phyloP scores from a whole-genome alignment of 2,113 vertebrate species.

The Hippopotamus amphibius region DNA sequence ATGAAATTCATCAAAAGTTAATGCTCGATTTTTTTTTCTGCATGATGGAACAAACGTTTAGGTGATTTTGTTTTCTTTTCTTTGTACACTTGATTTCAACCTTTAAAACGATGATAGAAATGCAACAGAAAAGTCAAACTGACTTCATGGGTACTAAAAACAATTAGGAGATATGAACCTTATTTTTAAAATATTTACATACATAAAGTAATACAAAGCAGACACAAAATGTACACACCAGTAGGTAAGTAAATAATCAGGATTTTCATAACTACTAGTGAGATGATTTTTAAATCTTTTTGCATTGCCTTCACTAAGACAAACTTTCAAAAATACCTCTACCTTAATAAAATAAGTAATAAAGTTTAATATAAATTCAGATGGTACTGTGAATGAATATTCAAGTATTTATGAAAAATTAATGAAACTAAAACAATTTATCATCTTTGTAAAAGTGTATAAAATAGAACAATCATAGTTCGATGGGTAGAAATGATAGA shows the following conservation, averaged over 20 bases:
- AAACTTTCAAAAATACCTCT: neutral
- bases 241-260: neutral
- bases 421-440: neutral
- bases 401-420: neutral
- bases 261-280: neutral
- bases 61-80: neutral
- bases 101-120: neutral
- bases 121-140: neutral
- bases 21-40: neutral
- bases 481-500: neutral
- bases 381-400: neutral
- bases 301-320: neutral
- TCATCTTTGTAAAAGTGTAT: neutral
- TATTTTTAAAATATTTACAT: neutral
- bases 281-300: neutral
- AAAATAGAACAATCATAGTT: neutral
- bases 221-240: neutral
- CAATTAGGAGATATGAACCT: neutral
- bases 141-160: neutral
- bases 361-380: conserved; percentile 6
- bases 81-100: neutral
- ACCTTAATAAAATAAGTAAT: neutral
- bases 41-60: neutral
- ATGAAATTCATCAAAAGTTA: conserved; percentile 1
- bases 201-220: neutral